Conservation (phyloP, 2,797 vertebrate species). For the Microtus agrestis region DNA sequence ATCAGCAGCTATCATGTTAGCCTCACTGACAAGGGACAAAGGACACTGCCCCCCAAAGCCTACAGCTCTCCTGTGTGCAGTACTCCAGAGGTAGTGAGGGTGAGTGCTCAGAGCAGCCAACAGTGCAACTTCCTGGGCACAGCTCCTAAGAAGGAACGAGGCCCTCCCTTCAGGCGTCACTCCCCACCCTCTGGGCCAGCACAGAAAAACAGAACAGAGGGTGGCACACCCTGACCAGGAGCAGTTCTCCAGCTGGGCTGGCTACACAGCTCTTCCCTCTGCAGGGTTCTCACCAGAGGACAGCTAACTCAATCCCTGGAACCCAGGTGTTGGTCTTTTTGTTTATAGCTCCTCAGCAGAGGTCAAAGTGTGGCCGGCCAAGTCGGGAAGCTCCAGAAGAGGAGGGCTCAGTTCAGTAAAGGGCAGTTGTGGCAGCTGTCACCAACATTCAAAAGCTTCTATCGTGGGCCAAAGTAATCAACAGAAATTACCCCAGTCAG, state of each 20-base stretch:
- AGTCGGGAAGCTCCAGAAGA: neutral
- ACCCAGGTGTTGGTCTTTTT: fast-evolving
- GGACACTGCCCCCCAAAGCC: too few relatives aligned
- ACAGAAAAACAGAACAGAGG: neutral
- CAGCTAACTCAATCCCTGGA: neutral
- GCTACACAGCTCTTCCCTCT: neutral
- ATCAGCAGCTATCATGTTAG: neutral
- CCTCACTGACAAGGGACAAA: neutral
- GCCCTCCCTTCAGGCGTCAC: neutral
- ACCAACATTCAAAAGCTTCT: neutral
- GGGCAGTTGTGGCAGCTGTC: neutral
- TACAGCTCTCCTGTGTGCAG: neutral
- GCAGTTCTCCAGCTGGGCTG: neutral
- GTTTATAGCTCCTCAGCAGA: neutral
- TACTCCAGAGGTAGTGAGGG: too few relatives aligned
- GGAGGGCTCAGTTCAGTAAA: neutral
- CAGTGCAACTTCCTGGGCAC: neutral
- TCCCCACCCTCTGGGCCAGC: neutral
- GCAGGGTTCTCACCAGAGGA: neutral
- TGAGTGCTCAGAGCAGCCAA: neutral
- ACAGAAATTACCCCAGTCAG: neutral
- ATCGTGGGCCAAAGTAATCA: neutral
- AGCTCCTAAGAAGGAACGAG: neutral
- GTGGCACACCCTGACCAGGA: neutral
- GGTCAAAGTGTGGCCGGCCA: neutral